A percentile compares a stretch with the other conserved stretches of the same genome.
Conservation (phyloP, 2,113 vertebrate species). For the Rhabdornis inornatus region DNA sequence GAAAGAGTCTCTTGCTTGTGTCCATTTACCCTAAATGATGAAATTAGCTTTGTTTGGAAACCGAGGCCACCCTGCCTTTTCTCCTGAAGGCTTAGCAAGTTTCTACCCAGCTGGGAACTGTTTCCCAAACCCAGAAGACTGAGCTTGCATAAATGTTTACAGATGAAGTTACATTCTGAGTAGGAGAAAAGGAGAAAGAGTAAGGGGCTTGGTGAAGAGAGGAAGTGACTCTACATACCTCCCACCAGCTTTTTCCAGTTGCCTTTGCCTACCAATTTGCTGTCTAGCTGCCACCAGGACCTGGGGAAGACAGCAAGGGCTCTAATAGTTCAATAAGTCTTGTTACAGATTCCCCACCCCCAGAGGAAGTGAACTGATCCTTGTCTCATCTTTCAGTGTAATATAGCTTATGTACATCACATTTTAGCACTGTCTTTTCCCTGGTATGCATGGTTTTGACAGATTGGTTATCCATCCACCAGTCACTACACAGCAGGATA, state of each 20-base stretch:
- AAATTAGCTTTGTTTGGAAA: neutral
- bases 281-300: neutral
- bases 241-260: neutral
- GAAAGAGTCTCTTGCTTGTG: neutral
- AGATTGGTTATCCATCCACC: neutral
- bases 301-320: neutral
- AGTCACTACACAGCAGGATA: neutral
- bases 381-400: neutral
- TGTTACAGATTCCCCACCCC: neutral
- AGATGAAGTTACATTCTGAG: neutral
- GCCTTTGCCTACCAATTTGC: neutral
- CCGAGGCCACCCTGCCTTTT: neutral
- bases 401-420: neutral
- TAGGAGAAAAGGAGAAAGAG: neutral
- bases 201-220: neutral
- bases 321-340: neutral
- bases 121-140: neutral
- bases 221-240: neutral
- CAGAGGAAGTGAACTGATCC: neutral
- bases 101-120: neutral
- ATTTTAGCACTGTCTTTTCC: neutral
- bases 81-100: neutral
- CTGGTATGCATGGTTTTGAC: neutral
- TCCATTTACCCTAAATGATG: neutral
- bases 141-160: neutral